Base-by-base conservation (phyloP, 1,140 invertebrate genomes). In the Homalodisca vitripennis region DNA sequence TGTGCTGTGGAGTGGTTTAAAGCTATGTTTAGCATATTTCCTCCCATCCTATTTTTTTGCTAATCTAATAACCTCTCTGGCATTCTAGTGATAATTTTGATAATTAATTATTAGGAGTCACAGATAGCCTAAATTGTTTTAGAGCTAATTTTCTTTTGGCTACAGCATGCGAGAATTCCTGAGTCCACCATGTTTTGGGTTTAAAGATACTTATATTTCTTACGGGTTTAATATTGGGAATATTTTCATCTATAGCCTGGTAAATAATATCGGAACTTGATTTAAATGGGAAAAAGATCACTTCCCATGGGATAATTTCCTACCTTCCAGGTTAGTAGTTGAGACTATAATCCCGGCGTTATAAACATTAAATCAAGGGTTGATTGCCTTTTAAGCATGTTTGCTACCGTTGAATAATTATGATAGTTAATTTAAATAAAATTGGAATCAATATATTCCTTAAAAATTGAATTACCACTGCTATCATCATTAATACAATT, bases 31-130 rank as follows among this genome's bases (percentile, higher is more conserved):
- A n/a, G n/a, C 48, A 51, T 3, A 51, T 14, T 20, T 51, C 48
- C n/a, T 51, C 48, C 48, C 48, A 51, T 10, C 48, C 48, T 22
- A n/a, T n/a, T n/a, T 51, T 20, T 51, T 51, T 51, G 48, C 48
- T 51, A 22, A 3, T 12, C 22, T 51, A 20, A 51, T 51, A 3
- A 51, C 48, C 3, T 51, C 48, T 22, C 22, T 51, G n/a, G 48
- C 48, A 20, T 51, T 51, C 17, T 20, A 12, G 3, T 51, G 48
- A 10, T 14, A 14, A 12, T 10, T 51, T 51, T 14, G n/a, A 20
- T 10, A 20, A 22, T 3, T 51, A 51, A 51, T 51, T 51, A 20
- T 20, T 51, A 12, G 48, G 3, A 20, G 48, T 51, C 48, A 51
- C 22, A n/a, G 17, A 20, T 51, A 51, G n/a, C 22, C 48, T 3